Percentiles rank a stretch among this genome's conserved stretches.
Conservation (phyloP, 2,797 vertebrate species). For the Poecile montanus region DNA sequence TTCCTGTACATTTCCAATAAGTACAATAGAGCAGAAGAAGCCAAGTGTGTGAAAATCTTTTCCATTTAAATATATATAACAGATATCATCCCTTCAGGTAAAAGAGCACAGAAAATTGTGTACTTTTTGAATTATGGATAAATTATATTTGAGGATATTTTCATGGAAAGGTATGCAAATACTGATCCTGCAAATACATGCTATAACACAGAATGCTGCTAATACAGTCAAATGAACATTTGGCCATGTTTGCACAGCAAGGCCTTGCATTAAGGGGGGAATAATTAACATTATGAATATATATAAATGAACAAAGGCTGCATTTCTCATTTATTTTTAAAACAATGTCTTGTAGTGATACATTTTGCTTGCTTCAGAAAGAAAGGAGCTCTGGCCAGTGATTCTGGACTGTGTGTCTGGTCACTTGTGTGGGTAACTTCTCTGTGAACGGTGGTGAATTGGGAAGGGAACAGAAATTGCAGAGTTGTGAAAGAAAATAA, state of each 20-base stretch:
- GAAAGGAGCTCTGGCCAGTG: background rate
- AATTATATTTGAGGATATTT: background rate
- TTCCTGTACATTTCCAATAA: background rate
- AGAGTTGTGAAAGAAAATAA: background rate
- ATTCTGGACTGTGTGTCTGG: background rate
- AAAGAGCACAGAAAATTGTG: background rate
- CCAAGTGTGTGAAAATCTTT: background rate
- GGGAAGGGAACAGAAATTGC: background rate
- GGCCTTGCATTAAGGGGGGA: background rate
- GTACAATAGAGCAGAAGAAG: background rate
- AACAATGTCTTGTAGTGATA: background rate
- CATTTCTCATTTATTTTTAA: background rate
- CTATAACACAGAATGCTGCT: background rate
- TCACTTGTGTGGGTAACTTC: background rate
- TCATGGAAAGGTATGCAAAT: background rate
- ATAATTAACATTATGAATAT: background rate
- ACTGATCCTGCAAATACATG: background rate
- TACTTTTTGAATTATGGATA: background rate
- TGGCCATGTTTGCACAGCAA: background rate
- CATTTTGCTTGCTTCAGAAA: background rate
- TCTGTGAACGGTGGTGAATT: background rate
- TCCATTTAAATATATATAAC: background rate
- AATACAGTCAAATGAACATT: background rate
- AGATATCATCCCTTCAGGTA: background rate
- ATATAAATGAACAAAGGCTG: background rate